Base-by-base conservation (phyloP, 2,888 invertebrate genomes). In the Exocentrus adspersus region DNA sequence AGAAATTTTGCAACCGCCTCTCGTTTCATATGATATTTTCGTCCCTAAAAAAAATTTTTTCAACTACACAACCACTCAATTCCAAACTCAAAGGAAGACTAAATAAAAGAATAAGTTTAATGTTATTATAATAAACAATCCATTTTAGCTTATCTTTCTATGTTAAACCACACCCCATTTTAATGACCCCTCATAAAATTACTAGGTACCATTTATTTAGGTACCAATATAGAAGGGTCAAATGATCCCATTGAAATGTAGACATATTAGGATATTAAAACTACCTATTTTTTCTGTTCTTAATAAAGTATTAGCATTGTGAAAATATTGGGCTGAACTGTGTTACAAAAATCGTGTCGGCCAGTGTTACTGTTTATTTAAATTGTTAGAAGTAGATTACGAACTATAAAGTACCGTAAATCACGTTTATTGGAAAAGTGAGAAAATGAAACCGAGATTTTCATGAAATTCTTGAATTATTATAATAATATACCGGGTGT, bases 271-370 rank as follows among this genome's bases (percentile, higher is more conserved):
- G 17, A 17, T 6, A 5, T 43, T 24, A 24, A n/a, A n/a, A n/a
- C n/a, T 24, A 7, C 3, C 3, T 37, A 37, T 37, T 37, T 37
- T 37, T 37, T 37, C 41, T 37, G n/a, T 43, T 43, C 9, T 43
- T 43, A 43, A 17, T 2, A 43, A 43, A 4, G 43, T 43, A 43
- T 16, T 43, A 43, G 43, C 43, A 43, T 43, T 43, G 43, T 43
- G 10, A 43, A 43, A 43, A 43, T 43, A 43, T 16, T 43, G 43
- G 43, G 16, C 43, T 43, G 9, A 43, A 17, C 43, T 14, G 43
- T 43, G 43, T 43, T 43, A 43, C 14, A 12, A 43, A 17, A 43
- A 43, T 43, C 43, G 10, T 43, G 43, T 43, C 14, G 46, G 21
- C 46, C 46, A 46, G 4, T 50, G 24, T 24, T 24, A 24, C 7